phyloP scores from a whole-genome alignment of 2,888 invertebrate species.

The Lathronympha strigana region DNA sequence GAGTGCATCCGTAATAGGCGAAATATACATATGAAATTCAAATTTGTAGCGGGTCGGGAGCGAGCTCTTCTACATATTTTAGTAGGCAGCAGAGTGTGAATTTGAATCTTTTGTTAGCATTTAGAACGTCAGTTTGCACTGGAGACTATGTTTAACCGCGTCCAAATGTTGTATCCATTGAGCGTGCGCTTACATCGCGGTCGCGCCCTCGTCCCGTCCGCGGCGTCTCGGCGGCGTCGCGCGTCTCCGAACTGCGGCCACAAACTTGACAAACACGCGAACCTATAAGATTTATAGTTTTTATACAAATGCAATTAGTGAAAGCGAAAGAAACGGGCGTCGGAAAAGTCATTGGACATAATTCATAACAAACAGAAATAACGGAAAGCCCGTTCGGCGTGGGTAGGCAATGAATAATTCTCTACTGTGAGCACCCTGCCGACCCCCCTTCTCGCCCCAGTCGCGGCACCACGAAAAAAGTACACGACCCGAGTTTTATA shows the following conservation, averaged over 20 bases:
- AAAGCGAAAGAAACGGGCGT: constrained; percentile 78
- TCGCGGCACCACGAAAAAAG: constrained; percentile 78
- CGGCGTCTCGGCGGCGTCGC: constrained; percentile 12
- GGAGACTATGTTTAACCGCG: constrained; percentile 68
- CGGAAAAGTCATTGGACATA: constrained; percentile 82
- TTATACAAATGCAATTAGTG: constrained; percentile 79
- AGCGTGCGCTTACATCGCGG: background rate
- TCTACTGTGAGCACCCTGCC: constrained; percentile 81
- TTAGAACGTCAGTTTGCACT: constrained; percentile 71
- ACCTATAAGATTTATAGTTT: constrained; percentile 71
- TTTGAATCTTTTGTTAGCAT: constrained; percentile 83
- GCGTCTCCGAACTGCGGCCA: background rate
- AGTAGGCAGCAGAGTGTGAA: constrained; percentile 83
- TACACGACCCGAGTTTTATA: constrained; percentile 82
- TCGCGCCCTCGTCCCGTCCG: background rate
- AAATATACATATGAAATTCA: constrained; percentile 84
- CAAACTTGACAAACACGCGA: constrained; percentile 44
- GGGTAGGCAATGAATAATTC: constrained; percentile 84
- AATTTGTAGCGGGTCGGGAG: constrained; percentile 81
- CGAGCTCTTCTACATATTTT: constrained; percentile 82
- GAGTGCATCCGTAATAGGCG: constrained; percentile 84
- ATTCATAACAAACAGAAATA: constrained; percentile 84
- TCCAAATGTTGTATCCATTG: constrained; percentile 49
- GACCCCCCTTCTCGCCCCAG: constrained; percentile 56
- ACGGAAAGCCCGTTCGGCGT: constrained; percentile 81